Evolutionary conservation across 2,888 invertebrate species (phyloP), one percentile per base, ranked within the genome.

Genomic region (Camponotus fellah): DNA sequence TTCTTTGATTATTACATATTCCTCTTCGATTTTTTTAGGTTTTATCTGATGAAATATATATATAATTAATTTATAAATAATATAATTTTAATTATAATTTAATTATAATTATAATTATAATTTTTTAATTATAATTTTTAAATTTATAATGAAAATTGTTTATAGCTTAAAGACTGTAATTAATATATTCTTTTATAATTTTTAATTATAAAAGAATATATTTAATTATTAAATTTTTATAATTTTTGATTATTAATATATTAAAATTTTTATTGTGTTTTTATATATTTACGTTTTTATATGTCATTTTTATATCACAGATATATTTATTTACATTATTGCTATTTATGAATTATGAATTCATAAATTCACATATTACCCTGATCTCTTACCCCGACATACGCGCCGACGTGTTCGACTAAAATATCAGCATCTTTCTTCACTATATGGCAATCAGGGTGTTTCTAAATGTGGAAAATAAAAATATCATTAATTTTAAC

Each of bases 401-500:
- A 82, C 0, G 26, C 46, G 21, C 84, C 84, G 46, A 92, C 85
- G 21, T 64, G 85, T 34, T 76, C 76, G 32, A 85, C 82, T 37
- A 92, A 71, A 1, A 65, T 53, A 12, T 86, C 82, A 8, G 84
- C 89, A 46, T 87, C 84, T 4, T 85, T 60, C 32, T 83, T 84
- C 34, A 85, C 72, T 3, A 60, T 32, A 3, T 58, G 56, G 53
- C 89, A 92, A 0, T 87, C 83, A 8, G 85, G 74, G 69, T 91
- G 91, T 68, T 82, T 69, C 92, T 92, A 66, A 37, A 82, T 17
- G 71, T 21, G 62, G 8, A 53, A n/a, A 76, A 77, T 32, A 68
- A 9, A 68, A n/a, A n/a, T 56, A 46, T 65, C 21, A 21, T 65
- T 43, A 43, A 43, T 17, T 40, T 62, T 46, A 49, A 21, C 49